A percentile compares a stretch with the other conserved stretches of the same genome.
Evolutionary conservation across 30 jellyfish, hydroid and myxozoan genomes (phyloP).

Genomic region (Cassiopea xamachana): DNA sequence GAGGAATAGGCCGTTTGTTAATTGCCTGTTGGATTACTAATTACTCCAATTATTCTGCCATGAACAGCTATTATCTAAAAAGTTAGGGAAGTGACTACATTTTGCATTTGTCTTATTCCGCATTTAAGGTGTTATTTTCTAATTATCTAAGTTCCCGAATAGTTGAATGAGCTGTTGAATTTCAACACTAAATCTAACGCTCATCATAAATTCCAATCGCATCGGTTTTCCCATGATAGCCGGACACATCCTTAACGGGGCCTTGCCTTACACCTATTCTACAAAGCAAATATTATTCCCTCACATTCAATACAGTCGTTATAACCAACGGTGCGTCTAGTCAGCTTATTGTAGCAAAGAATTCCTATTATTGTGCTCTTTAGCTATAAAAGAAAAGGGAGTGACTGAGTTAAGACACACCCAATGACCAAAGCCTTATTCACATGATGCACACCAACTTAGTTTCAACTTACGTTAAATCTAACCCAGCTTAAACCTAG

Average conservation of each 20-base stretch:
- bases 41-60: neutral
- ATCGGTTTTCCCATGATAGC: neutral
- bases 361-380: neutral
- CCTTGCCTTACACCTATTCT: neutral
- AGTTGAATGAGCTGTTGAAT: neutral
- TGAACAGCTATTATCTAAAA: neutral
- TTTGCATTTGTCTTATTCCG: neutral
- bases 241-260: neutral
- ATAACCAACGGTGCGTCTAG: neutral
- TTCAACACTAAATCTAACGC: neutral
- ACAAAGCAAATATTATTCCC: neutral
- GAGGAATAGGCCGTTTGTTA: neutral
- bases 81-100: neutral
- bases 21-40: neutral
- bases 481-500: too few species aligned
- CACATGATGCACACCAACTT: too few species aligned
- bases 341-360: neutral
- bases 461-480: too few species aligned
- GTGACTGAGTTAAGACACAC: too few species aligned
- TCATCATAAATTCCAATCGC: neutral
- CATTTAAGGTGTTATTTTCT: neutral
- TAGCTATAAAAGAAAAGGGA: neutral
- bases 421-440: too few species aligned
- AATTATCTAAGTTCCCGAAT: slow-evolving; percentile 4
- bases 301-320: neutral